phyloP scores from a whole-genome alignment of 1,140 invertebrate species.

The Brachionus sp. region DNA sequence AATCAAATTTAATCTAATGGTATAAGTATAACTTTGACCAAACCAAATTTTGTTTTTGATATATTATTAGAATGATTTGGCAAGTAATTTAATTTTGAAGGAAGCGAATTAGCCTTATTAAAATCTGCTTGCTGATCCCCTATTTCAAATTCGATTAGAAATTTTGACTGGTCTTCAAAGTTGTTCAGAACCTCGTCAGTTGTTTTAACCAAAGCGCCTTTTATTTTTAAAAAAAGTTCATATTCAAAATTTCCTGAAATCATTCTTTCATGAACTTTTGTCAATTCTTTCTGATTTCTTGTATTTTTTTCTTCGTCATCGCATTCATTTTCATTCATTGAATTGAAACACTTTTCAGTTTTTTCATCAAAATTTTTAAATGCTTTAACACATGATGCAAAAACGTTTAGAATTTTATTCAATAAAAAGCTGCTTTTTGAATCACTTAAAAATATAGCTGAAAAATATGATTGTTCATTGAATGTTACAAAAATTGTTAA shows the following conservation, averaged over 20 bases:
- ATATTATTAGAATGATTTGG: background rate
- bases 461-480: background rate
- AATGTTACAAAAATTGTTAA: conserved; percentile 16
- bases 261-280: background rate
- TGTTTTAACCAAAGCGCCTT: conserved; percentile 14
- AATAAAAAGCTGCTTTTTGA: background rate
- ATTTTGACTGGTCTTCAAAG: conserved; percentile 29
- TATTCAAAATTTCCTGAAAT: background rate
- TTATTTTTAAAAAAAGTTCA: conserved; percentile 6
- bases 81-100: background rate
- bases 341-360: background rate
- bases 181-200: conserved; percentile 34
- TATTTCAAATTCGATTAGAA: conserved; percentile 14
- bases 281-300: background rate
- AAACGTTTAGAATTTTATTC: background rate
- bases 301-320: background rate
- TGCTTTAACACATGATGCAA: background rate
- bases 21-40: background rate
- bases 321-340: background rate
- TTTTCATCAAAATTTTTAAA: background rate
- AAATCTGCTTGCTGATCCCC: background rate
- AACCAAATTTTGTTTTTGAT: background rate
- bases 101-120: background rate
- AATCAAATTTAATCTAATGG: background rate
- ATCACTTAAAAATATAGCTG: conserved; percentile 22